These are phyloP conservation scores for Apoderus coryli DNA, from an alignment of 2,888 invertebrate genomes.

Conservation along the genomic window DNA sequence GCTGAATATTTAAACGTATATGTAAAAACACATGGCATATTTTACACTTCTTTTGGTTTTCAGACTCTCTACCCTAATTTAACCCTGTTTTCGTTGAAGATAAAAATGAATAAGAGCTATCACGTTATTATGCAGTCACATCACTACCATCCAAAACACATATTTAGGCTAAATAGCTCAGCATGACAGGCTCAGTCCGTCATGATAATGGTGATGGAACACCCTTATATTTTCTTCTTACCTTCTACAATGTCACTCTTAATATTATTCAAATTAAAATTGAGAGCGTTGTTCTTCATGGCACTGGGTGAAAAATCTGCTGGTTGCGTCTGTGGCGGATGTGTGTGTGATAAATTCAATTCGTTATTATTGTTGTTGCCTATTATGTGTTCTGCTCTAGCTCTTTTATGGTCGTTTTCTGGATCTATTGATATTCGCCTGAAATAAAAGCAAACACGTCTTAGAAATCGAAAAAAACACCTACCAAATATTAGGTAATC, in stretches of 20 bases:
- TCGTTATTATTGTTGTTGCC: slow-evolving; percentile 32
- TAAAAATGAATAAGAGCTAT: too few species aligned
- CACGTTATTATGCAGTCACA: too few species aligned
- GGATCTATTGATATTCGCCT: slow-evolving; percentile 50
- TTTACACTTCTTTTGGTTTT: too few species aligned
- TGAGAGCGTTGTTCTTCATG: slow-evolving; percentile 38
- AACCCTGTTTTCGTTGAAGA: too few species aligned
- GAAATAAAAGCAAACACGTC: slow-evolving; percentile 21
- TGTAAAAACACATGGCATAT: too few species aligned
- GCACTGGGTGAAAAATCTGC: slow-evolving; percentile 44
- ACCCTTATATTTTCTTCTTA: too few species aligned
- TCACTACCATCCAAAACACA: too few species aligned
- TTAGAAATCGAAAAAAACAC: neutral
- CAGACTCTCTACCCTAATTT: too few species aligned
- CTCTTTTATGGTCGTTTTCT: slow-evolving; percentile 44
- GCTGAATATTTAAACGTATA: too few species aligned
- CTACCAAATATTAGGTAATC: neutral
- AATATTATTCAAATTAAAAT: slow-evolving; percentile 23
- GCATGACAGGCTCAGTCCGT: too few species aligned
- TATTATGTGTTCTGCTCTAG: slow-evolving; percentile 33
- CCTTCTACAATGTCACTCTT: slow-evolving; percentile 33
- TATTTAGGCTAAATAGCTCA: too few species aligned
- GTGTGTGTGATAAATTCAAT: slow-evolving; percentile 25
- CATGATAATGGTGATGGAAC: too few species aligned
- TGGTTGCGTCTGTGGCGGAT: slow-evolving; percentile 37